These are phyloP conservation scores for Psilanteris sp. DNA, from an alignment of 1,140 invertebrate species.

Conservation along the genomic window DNA sequence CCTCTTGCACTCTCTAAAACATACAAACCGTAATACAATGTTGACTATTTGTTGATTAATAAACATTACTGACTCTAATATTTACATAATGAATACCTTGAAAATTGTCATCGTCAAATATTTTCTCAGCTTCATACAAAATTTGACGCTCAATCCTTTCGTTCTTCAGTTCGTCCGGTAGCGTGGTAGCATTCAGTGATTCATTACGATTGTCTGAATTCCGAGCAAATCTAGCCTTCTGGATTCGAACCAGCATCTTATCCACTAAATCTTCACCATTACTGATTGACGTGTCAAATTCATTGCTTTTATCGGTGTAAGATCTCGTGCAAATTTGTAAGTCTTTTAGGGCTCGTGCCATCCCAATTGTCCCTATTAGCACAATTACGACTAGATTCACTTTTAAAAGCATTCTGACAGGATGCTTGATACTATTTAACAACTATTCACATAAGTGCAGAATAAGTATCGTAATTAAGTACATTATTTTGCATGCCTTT, in stretches of 20 bases:
- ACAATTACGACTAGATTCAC: constrained; percentile 71
- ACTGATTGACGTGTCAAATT: constrained; percentile 4
- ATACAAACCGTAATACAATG: constrained; percentile 24
- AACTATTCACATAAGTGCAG: constrained; percentile 44
- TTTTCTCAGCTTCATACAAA: constrained; percentile 2
- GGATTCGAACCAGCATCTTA: constrained; percentile 7
- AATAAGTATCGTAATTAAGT: constrained; percentile 18
- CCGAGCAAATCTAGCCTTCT: constrained; percentile 2
- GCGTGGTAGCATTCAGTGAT: neutral
- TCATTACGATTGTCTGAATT: constrained; percentile 1
- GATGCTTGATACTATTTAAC: neutral
- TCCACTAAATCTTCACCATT: constrained; percentile 22
- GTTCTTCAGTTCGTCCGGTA: neutral
- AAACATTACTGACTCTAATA: too few relatives aligned
- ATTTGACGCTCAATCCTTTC: constrained; percentile 7
- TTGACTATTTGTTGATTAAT: too few relatives aligned
- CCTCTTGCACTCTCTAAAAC: constrained; percentile 68
- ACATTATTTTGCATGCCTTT: too few relatives aligned
- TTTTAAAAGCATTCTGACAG: constrained; percentile 66
- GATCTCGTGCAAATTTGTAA: constrained; percentile 39
- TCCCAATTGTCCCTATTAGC: constrained; percentile 59
- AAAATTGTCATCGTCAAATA: neutral
- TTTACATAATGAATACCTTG: constrained; percentile 37
- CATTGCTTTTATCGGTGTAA: neutral
- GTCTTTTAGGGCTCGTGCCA: constrained; percentile 42